phyloP scores from a whole-genome alignment of 2,888 invertebrate species.

The Ischnura elegans region DNA sequence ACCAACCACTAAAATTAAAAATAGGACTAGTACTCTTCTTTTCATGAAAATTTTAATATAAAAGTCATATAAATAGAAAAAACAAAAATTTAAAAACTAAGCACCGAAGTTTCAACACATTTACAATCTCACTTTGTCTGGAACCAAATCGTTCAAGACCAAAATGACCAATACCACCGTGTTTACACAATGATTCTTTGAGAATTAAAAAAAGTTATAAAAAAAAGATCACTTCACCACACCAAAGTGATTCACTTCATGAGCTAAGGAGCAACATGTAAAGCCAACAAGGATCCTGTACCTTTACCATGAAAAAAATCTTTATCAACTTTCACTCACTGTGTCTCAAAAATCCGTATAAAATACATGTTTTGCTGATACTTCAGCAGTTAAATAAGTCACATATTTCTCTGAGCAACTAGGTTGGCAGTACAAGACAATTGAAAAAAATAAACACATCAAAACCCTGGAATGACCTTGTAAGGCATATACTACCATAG shows the following conservation, averaged over 20 bases:
- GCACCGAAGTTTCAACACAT: conserved; percentile 42
- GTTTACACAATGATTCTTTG: neutral
- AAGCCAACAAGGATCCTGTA: neutral
- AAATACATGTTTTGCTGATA: neutral
- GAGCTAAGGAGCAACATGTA: neutral
- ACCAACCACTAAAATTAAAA: no score
- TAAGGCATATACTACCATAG: neutral
- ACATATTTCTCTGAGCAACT: neutral
- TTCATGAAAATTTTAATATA: conserved; percentile 42
- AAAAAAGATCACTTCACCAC: neutral
- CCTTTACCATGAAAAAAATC: neutral
- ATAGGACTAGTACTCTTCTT: neutral
- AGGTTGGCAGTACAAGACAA: neutral
- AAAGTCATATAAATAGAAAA: conserved; percentile 28
- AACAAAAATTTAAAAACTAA: conserved; percentile 34
- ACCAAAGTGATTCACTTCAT: neutral
- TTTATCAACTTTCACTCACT: neutral
- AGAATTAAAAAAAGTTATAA: neutral
- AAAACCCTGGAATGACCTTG: neutral
- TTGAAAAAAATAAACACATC: neutral
- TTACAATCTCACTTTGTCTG: neutral
- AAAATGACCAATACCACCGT: neutral
- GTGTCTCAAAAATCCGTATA: neutral
- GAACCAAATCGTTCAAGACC: neutral
- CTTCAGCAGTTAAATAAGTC: neutral